phyloP scores from a whole-genome alignment of 2,797 vertebrate genomes.

The Manis pentadactyla region DNA sequence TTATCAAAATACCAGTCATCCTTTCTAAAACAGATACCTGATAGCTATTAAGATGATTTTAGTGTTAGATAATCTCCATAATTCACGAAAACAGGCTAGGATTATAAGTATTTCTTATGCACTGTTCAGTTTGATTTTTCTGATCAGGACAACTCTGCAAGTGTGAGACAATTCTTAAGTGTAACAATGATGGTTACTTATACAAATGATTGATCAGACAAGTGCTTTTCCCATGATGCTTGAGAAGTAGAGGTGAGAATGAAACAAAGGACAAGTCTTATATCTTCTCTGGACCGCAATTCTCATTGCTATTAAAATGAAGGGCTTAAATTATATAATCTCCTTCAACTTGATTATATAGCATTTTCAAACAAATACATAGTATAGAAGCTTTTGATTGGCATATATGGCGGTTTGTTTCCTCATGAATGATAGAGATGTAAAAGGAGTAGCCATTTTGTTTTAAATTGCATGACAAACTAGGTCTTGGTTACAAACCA shows the following conservation, averaged over 20 bases:
- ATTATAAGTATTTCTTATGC: constrained; percentile 4
- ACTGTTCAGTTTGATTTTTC: not conserved
- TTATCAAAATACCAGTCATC: not conserved
- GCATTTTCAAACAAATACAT: constrained; percentile 35
- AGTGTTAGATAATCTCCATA: not conserved
- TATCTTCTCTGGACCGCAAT: not conserved
- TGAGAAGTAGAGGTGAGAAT: not conserved
- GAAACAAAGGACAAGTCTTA: not conserved
- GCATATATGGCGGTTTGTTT: constrained; percentile 15
- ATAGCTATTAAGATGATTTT: not conserved
- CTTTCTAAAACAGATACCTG: constrained; percentile 24
- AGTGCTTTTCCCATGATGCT: not conserved
- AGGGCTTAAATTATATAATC: not conserved
- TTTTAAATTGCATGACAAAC: constrained; percentile 8
- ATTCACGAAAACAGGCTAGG: not conserved
- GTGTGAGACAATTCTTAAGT: constrained; percentile 20
- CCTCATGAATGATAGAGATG: not conserved
- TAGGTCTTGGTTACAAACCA: not conserved
- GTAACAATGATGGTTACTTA: not conserved
- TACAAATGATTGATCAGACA: not conserved
- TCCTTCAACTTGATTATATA: constrained; percentile 38
- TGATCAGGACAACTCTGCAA: constrained; percentile 21
- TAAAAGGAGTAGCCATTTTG: constrained; percentile 24
- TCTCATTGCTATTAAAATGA: constrained; percentile 41
- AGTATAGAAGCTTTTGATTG: not conserved